Base-by-base conservation (phyloP, 2,113 vertebrate genomes). In the Pungitius pungitius region DNA sequence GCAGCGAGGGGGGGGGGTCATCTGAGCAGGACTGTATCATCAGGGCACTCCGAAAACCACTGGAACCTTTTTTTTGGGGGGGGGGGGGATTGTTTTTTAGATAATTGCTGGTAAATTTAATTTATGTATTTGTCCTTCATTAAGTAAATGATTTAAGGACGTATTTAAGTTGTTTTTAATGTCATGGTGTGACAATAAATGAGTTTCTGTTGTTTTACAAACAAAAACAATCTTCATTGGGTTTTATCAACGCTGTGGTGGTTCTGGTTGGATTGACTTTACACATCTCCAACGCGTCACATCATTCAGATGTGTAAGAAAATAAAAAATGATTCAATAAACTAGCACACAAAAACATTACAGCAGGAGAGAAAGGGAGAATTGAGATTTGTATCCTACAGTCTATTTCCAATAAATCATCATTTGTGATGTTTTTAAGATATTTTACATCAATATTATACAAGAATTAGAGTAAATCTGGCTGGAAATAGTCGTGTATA, bases 61-160 rank as follows among this genome's bases (percentile, higher is more conserved):
- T 61, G 65, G 60, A 78, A 35, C 33, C 33, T 35, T 35, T 69
- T 57, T 63, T 47, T 40, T 60, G 1, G 27, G 56, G 11, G 49
- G 20, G 58, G 3, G 52, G 8, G 30, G 30, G n/a, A n/a, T n/a
- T n/a, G 30, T 18, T 24, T 70, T 68, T 12, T 24, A 47, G 27
- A 77, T 72, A 18, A 6, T 43, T 62, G 12, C 35, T 64, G 69
- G 17, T 30, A 18, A 69, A 66, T 69, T 12, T 78, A 52, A 80
- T 73, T 76, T 82, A 83, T 82, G 11, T 73, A 45, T 75, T 80
- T 75, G 40, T 86, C 27, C 55, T 73, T 78, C 20, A 65, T 81
- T 78, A 52, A 40, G 68, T 80, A 60, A n/a, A 24, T 1, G 59
- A 72, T 59, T 1, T 47, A 64, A 56, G 70, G 60, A 64, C 60